Base-by-base conservation (phyloP, 2,888 invertebrate species). In the Volucella bombylans region DNA sequence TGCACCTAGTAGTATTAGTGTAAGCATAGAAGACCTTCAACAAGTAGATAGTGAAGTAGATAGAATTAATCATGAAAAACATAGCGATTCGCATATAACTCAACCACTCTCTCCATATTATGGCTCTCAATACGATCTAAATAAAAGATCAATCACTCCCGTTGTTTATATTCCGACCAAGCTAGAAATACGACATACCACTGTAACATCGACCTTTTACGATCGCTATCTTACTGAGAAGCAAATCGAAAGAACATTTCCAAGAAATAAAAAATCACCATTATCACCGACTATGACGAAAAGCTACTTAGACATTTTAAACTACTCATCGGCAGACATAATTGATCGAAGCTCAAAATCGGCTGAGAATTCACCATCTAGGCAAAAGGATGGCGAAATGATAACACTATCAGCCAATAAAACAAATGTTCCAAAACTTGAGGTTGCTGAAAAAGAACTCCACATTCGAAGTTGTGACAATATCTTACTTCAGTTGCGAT, bases 31-130 rank as follows among this genome's bases (percentile, higher is more conserved):
- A 88, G 90, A 90, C 89, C 68, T 59, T 69, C 62, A 68, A 54
- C 90, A 90, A 90, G 91, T 91, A 91, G 91, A 91, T 91, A 91
- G 90, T 87, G 90, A 91, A 90, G 90, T 91, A 90, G 90, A 90
- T 89, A 88, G 89, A 79, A 85, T 81, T 62, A 89, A 89, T 89
- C 88, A 88, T 86, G 88, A 88, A n/a, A 78, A 78, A 50, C 71
- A 86, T 87, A 88, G 88, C 74, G 90, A 87, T 43, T 80, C 68
- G 80, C 86, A 79, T 55, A 64, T 87, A 65, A 88, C 88, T 55
- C 85, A 86, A 72, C 86, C 87, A 11, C 86, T 88, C 18, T 89
- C 90, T 78, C 89, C 90, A 74, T 89, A 90, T 73, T 90, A 89
- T 83, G 88, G 88, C 50, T 85, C 87, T 50, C 83, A 79, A 62